Evolutionary conservation across 2,113 vertebrate genomes (phyloP), one percentile per base, ranked within the genome.

Genomic region (Talpa occidentalis): DNA sequence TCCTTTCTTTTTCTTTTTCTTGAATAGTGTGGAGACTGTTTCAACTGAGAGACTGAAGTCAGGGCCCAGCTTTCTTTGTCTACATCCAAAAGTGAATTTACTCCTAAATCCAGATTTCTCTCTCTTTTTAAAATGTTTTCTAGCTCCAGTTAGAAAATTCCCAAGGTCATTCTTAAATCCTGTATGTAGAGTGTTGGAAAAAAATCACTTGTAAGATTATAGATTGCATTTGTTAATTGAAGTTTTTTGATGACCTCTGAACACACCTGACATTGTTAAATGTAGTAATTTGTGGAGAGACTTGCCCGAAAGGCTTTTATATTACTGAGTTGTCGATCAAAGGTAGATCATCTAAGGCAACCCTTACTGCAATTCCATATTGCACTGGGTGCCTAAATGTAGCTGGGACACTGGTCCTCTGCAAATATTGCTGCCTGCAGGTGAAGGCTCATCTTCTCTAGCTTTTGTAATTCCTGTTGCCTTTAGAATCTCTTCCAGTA

Each of bases 401-500:
- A 0, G 17, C 66, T 52, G 32, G 40, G 14, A 47, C 66, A 32
- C 37, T 76, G 37, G 16, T 30, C 6, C 30, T n/a, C 0, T 64
- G 77, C 24, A 60, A 0, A 40, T 60, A 10, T 19, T 62, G 52
- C 66, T 70, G 3, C 47, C 54, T 52, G 6, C 6, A 14, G 16
- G 24, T 40, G 60, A 24, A 73, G 86, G 8, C 26, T n/a, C 19
- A 66, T 74, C 82, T 4, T 47, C 42, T 91, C 62, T 49, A 95
- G 78, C 81, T 37, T 69, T 70, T 94, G n/a, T 95, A 93, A 96
- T 94, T 88, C 85, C 74, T 94, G 15, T 97, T 87, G 59, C 69
- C 64, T 97, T 72, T 94, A 98, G 99, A 99, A 94, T 98, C 99
- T 80, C 98, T 99, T 80, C 99, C 99, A 32, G 99, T 99, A 76